Base-by-base conservation (phyloP, 1,140 invertebrate genomes). In the Leguminivora glycinivorella region DNA sequence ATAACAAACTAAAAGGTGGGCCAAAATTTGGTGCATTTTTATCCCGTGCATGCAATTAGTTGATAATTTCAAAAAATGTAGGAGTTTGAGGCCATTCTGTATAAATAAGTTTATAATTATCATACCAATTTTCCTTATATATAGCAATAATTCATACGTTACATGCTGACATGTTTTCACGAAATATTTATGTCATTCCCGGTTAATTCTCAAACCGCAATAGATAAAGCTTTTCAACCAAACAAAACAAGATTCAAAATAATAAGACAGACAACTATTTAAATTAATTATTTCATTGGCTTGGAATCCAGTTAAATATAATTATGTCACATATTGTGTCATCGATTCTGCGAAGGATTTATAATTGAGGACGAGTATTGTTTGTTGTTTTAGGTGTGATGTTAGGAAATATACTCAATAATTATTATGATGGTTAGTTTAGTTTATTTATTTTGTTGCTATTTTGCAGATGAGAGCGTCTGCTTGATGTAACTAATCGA, bases 131-230 rank as follows among this genome's bases (percentile, higher is more conserved):
- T 52, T 52, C 47, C 47, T 52, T 22, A 52, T n/a, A n/a, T n/a
- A n/a, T n/a, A n/a, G n/a, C n/a, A 22, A 22, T 19, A 52, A 52
- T 52, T 52, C 7, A 52, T 7, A 22, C 6, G 14, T 6, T 34
- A 34, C 10, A 22, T 19, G 47, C 22, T 52, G 19, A 52, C 47
- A 52, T 22, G 47, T 52, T 22, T 52, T 1, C 47, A 52, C 47
- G 7, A 52, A 22, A 52, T 52, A 52, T 17, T 52, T 52, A 52
- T 52, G 47, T 52, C 47, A 52, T 22, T 52, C 22, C 47, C 47
- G 6, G 47, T 52, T 52, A 52, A 7, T 22, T 9, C n/a, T 0
- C 19, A 52, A 52, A 52, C 47, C 47, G 19, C 47, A 52, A 52
- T 22, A 10, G 47, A 52, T 52, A 47, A 47, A 9, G 2, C 40